Evolutionary conservation across 2,888 invertebrate genomes (phyloP).

Genomic region (Icerya purchasi): DNA sequence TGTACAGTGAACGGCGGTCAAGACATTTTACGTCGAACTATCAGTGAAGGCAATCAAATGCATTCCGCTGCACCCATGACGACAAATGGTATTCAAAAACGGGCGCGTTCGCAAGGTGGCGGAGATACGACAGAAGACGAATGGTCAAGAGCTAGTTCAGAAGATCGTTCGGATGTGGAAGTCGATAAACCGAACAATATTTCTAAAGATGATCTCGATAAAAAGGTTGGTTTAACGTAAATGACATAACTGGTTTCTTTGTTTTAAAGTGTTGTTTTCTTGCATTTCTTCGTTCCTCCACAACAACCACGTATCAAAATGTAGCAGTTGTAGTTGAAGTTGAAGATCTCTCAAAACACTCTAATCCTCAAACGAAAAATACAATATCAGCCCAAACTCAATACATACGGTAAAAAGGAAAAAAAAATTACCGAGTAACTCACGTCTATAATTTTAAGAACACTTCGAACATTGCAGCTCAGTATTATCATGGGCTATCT

Average conservation of each 20-base stretch:
- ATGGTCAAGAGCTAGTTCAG: conserved; percentile 46
- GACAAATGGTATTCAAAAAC: conserved; percentile 1
- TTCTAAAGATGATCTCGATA: conserved; percentile 43
- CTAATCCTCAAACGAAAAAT: too few relatives aligned
- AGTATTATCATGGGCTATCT: too few relatives aligned
- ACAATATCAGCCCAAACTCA: too few relatives aligned
- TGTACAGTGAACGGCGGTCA: conserved; percentile 13
- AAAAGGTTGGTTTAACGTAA: conserved; percentile 26
- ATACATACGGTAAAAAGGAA: too few relatives aligned
- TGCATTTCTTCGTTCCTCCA: too few relatives aligned
- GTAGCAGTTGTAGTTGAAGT: too few relatives aligned
- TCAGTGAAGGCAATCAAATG: conserved; percentile 16
- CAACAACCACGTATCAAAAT: too few relatives aligned
- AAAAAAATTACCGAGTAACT: too few relatives aligned
- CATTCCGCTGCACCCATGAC: background rate
- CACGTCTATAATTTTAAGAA: too few relatives aligned
- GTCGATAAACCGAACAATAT: conserved; percentile 24
- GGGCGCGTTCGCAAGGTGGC: conserved; percentile 33
- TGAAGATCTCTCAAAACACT: too few relatives aligned
- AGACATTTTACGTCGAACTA: conserved; percentile 15
- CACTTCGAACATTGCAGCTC: too few relatives aligned
- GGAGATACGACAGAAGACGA: conserved; percentile 44
- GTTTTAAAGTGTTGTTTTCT: too few relatives aligned
- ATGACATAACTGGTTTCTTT: background rate
- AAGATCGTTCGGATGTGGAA: conserved; percentile 39